Evolutionary conservation across 2,113 vertebrate genomes (phyloP), one percentile per base, ranked within the genome.

Genomic region (Benitochromis conjunctus): DNA sequence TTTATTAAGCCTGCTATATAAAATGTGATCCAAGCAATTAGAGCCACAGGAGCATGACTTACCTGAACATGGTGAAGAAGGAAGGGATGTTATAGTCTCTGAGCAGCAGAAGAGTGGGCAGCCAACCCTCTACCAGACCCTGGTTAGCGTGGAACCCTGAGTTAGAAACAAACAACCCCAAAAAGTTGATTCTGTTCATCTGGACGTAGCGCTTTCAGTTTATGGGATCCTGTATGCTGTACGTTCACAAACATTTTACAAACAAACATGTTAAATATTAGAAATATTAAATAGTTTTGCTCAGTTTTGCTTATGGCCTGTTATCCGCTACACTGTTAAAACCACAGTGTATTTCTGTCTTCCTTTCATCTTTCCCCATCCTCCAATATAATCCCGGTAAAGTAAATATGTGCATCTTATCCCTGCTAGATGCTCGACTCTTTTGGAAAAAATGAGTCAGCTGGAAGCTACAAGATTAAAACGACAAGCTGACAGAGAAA

Each of bases 51-150:
- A n/a, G 48, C 13, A 24, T 48, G 77, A 79, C 93, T 94, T 80
- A 98, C 98, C 95, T 98, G 95, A 97, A 98, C 92, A 98, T 81
- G 0, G 97, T 98, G 94, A 99, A 97, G 90, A 99, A 83, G 2
- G 97, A 92, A 0, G 98, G 98, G 94, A 99, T 97, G 87, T 95
- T 62, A 84, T 97, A 99, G 92, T 99, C 99, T 82, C 98, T 95
- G 87, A 99, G 97, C 3, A 99, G 96, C 81, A 99, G 95, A 21
- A 99, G 95, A 1, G 98, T 98, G 48, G 98, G 97, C 34, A 99
- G 95, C 98, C 98, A 99, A 13, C 97, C 97, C 0, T 97, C 96
- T 46, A 96, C 79, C 87, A 98, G 94, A 58, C 97, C 97, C 6
- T 95, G 96, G 60, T 95, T 97, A 60, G 97, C 97, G 0, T 99